Evolutionary conservation across 2,797 vertebrate genomes (phyloP), one percentile per base, ranked within the genome.

Genomic region (Neostethus bicornis): DNA sequence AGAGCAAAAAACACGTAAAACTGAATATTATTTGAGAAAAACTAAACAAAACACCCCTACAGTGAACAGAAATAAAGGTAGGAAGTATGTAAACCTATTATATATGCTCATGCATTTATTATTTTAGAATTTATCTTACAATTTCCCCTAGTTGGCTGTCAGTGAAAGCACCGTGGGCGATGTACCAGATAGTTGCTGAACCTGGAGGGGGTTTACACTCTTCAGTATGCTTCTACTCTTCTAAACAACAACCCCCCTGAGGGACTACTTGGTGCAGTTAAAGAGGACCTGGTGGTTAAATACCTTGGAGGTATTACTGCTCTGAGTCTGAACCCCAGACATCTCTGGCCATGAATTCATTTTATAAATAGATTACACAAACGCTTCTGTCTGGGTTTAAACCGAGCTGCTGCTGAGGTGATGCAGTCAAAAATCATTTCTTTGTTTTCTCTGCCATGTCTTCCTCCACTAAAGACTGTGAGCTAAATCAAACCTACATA

Each of bases 1-100:
- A 54, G 45, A 44, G 65, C 42, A 66, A 49, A 66, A 67, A 43
- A 28, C 26, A 59, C 48, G 73, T 2, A 23, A 42, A 53, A 37
- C 21, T 19, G 51, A 60, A 47, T 32, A 4, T 6, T 49, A 42
- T 57, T 44, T 53, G n/a, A 54, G n/a, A 60, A 13, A 47, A 9
- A 16, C 5, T n/a, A 16, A 16, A 31, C 12, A 51, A n/a, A 51
- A 41, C 9, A 10, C 37, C 26, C 25, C 42, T 53, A n/a, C n/a
- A 47, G 6, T 35, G 24, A 60, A 52, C 49, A 43, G 3, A 62
- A 45, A 65, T 21, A 12, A 16, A 11, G 61, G 16, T 4, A 3
- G 7, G 9, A 43, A 25, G 4, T 51, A 20, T 34, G 17, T 24
- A 34, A 54, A 23, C 35, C 3, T 14, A 19, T 19, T 24, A 20